These are phyloP conservation scores for Drosophila parvula DNA, from an alignment of 1,140 invertebrate genomes.

Conservation along the genomic window DNA sequence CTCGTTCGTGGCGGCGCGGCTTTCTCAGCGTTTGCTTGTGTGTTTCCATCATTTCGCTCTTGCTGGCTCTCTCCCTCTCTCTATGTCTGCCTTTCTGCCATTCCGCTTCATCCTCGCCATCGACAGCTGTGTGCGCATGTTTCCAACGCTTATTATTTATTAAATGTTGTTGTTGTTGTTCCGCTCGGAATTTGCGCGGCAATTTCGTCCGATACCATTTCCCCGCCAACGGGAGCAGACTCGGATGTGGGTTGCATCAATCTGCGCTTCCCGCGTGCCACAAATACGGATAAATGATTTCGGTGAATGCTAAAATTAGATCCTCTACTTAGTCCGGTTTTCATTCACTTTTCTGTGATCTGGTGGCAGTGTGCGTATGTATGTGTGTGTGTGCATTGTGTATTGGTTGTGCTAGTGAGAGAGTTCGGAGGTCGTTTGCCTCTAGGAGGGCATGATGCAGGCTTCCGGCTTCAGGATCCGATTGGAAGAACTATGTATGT, in stretches of 20 bases:
- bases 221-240: slow-evolving; percentile 4
- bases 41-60: slow-evolving; percentile 28
- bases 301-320: slow-evolving; percentile 32
- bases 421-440: slow-evolving; percentile 42
- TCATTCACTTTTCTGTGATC: slow-evolving; percentile 27
- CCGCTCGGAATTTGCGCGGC: slow-evolving; percentile 63
- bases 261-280: slow-evolving; percentile 15
- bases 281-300: slow-evolving; percentile 20
- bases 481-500: background rate
- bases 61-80: slow-evolving; percentile 23
- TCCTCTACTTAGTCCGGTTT: slow-evolving; percentile 35
- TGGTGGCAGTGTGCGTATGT: slow-evolving; percentile 1
- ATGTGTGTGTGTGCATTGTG: background rate
- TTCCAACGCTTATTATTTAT: slow-evolving; percentile 73
- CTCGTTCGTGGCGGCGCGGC: slow-evolving; percentile 42
- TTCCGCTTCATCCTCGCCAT: slow-evolving; percentile 23
- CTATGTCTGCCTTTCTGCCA: slow-evolving; percentile 25
- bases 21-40: slow-evolving; percentile 29
- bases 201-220: slow-evolving; percentile 35
- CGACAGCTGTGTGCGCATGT: slow-evolving; percentile 80
- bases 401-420: background rate
- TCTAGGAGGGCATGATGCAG: background rate
- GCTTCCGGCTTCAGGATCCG: background rate
- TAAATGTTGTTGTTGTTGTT: slow-evolving; percentile 56
- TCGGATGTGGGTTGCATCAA: slow-evolving; percentile 6